Evolutionary conservation across 2,797 vertebrate genomes (phyloP).

Genomic region (Typhlichthys subterraneus): DNA sequence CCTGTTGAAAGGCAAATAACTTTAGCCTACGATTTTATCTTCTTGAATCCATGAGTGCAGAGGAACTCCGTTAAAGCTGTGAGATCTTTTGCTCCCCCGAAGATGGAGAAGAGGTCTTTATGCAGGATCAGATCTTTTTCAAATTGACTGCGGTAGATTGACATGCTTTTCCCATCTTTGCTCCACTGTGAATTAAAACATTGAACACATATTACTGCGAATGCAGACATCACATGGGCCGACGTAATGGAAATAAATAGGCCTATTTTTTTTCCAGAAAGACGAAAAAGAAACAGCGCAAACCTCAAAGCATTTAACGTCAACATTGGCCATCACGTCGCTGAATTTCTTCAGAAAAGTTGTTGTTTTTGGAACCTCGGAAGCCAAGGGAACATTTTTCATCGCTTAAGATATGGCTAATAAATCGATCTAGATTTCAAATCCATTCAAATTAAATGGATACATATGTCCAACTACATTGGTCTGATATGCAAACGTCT

Average conservation of each 20-base stretch:
- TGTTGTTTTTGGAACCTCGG: neutral
- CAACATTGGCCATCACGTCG: neutral
- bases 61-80: conserved; percentile 6
- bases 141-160: conserved; percentile 3
- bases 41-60: conserved; percentile 20
- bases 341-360: conserved; percentile 2
- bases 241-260: too few species aligned
- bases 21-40: conserved; percentile 3
- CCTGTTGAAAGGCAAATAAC: neutral
- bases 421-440: too few species aligned
- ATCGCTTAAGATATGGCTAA: too few species aligned
- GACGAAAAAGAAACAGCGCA: neutral
- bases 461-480: too few species aligned
- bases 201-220: neutral
- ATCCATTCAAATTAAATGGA: too few species aligned
- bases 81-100: conserved; percentile 2
- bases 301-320: conserved; percentile 13
- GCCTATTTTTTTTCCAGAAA: too few species aligned
- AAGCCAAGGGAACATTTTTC: too few species aligned
- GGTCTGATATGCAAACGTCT: too few species aligned
- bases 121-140: neutral
- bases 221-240: too few species aligned
- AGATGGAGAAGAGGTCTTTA: conserved; percentile 5
- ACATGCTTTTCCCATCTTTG: conserved; percentile 15
- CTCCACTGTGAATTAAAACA: conserved; percentile 11